Conservation (phyloP, 2,888 invertebrate genomes). For the Diplolepis rosae region DNA sequence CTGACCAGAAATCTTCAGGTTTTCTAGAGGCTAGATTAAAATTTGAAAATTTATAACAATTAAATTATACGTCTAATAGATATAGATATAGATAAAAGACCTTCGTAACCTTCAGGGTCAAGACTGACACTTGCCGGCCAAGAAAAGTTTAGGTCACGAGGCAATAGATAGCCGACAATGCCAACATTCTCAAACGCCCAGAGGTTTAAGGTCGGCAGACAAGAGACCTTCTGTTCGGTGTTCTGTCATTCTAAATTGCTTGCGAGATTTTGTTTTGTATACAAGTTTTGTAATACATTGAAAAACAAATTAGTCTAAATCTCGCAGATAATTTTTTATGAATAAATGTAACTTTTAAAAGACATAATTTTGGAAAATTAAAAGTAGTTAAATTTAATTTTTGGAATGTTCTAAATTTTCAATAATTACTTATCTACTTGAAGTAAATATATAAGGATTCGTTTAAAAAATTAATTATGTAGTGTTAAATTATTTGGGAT, state of each 20-base stretch:
- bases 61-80: not conserved
- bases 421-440: too few species aligned
- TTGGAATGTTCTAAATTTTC: too few species aligned
- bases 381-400: too few species aligned
- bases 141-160: conserved; percentile 53
- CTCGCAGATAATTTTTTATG: too few species aligned
- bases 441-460: too few species aligned
- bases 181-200: conserved; percentile 52
- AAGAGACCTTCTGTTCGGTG: conserved; percentile 32
- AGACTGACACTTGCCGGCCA: conserved; percentile 51
- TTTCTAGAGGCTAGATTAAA: too few species aligned
- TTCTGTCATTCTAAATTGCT: not conserved
- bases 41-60: too few species aligned
- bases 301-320: not conserved
- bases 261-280: conserved; percentile 31
- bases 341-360: too few species aligned
- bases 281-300: not conserved
- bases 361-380: too few species aligned
- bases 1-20: too few species aligned
- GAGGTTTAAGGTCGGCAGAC: conserved; percentile 54
- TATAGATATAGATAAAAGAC: conserved; percentile 16
- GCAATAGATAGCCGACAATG: conserved; percentile 43
- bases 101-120: conserved; percentile 51
- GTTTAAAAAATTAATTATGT: too few species aligned
- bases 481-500: too few species aligned